These are phyloP conservation scores for Prolemur simus DNA, from an alignment of 2,113 vertebrate genomes.

Conservation along the genomic window DNA sequence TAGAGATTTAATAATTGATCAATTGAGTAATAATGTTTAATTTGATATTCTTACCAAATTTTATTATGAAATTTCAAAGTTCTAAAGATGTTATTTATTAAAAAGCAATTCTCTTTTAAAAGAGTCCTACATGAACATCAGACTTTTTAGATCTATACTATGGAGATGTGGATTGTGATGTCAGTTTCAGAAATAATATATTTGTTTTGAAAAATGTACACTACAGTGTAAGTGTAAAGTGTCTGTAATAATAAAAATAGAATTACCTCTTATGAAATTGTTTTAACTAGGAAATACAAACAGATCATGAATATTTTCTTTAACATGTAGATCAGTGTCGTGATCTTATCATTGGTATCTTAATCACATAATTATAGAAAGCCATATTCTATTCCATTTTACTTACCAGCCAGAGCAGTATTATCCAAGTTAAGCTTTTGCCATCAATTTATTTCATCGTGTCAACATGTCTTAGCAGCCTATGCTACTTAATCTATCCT, in stretches of 20 bases:
- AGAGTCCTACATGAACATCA: not conserved
- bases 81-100: slow-evolving; percentile 38
- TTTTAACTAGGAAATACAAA: slow-evolving; percentile 43
- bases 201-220: slow-evolving; percentile 42
- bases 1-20: not conserved
- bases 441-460: slow-evolving; percentile 45
- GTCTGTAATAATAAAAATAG: not conserved
- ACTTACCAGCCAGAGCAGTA: slow-evolving; percentile 14
- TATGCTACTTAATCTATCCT: slow-evolving; percentile 71
- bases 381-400: slow-evolving; percentile 26
- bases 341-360: not conserved
- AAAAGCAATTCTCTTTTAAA: slow-evolving; percentile 48
- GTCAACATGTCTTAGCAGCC: slow-evolving; percentile 51
- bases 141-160: not conserved
- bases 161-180: slow-evolving; percentile 8
- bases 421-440: slow-evolving; percentile 24
- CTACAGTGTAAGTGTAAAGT: not conserved
- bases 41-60: not conserved
- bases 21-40: slow-evolving; percentile 15
- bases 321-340: not conserved
- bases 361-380: not conserved
- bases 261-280: slow-evolving; percentile 5
- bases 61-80: slow-evolving; percentile 18
- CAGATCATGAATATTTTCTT: slow-evolving; percentile 5
- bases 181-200: slow-evolving; percentile 40